Percentiles rank a stretch among this genome's conserved stretches.
Conservation (phyloP, 2,888 invertebrate species). For the Sialis lutaria region DNA sequence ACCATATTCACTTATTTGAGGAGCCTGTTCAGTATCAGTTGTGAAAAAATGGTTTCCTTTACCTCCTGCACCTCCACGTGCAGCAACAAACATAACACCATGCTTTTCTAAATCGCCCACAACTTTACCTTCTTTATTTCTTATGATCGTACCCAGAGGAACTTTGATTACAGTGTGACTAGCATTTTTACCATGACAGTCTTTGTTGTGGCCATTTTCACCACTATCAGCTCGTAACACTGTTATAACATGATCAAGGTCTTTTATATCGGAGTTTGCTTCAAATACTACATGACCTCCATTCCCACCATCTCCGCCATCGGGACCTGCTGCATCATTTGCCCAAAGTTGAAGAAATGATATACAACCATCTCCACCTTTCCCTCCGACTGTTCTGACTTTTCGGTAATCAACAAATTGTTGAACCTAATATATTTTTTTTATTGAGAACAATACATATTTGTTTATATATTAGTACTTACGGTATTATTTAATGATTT, state of each 20-base stretch:
- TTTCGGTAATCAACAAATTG: slow-evolving; percentile 55
- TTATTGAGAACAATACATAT: neutral
- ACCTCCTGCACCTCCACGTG: slow-evolving; percentile 91
- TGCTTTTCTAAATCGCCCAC: slow-evolving; percentile 48
- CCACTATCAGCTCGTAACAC: slow-evolving; percentile 49
- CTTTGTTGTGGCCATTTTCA: slow-evolving; percentile 50
- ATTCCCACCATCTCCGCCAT: slow-evolving; percentile 92
- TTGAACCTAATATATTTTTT: slow-evolving; percentile 24
- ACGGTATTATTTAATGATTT: slow-evolving; percentile 27
- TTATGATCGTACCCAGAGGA: slow-evolving; percentile 66
- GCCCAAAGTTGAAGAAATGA: slow-evolving; percentile 68
- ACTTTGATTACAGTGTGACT: slow-evolving; percentile 53
- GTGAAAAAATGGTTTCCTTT: slow-evolving; percentile 88
- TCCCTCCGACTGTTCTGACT: slow-evolving; percentile 58
- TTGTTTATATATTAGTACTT: slow-evolving; percentile 8
- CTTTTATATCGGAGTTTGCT: slow-evolving; percentile 48
- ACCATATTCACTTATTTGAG: slow-evolving; percentile 73
- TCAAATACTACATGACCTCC: slow-evolving; percentile 86
- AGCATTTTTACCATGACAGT: slow-evolving; percentile 71
- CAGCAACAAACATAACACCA: slow-evolving; percentile 75
- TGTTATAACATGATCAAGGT: slow-evolving; percentile 46
- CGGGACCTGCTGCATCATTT: slow-evolving; percentile 84
- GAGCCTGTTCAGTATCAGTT: slow-evolving; percentile 58
- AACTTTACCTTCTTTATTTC: slow-evolving; percentile 32
- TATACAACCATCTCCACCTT: slow-evolving; percentile 85